Evolutionary conservation across 1,140 invertebrate genomes (phyloP).

Genomic region (roundworm (Caenorhabditis elegans)): DNA sequence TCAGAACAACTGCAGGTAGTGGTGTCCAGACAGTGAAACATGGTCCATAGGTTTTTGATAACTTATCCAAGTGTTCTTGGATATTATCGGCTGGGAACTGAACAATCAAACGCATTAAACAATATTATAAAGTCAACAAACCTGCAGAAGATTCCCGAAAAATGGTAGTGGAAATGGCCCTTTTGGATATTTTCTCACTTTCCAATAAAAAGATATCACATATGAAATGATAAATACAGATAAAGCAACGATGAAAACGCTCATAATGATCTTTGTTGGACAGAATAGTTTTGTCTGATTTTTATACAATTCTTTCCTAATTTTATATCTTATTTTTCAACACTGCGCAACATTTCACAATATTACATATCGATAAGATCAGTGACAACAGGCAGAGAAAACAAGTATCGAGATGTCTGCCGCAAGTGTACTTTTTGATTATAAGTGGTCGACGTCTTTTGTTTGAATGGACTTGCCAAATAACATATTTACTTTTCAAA

Average conservation of each 20-base stretch:
- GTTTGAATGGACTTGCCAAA: too few relatives aligned
- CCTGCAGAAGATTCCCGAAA: neutral
- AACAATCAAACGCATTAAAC: neutral
- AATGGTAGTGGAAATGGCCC: neutral
- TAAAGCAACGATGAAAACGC: neutral
- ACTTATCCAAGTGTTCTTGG: neutral
- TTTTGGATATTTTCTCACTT: neutral
- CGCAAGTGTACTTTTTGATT: too few relatives aligned
- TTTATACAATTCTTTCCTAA: neutral
- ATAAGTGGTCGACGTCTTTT: too few relatives aligned
- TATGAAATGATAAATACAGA: neutral
- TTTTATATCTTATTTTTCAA: too few relatives aligned
- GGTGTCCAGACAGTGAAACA: neutral
- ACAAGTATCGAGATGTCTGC: too few relatives aligned
- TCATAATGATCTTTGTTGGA: neutral
- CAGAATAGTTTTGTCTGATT: neutral
- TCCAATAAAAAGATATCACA: neutral
- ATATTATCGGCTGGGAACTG: neutral
- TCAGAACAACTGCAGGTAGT: neutral
- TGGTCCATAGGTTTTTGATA: neutral
- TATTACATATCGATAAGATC: too few relatives aligned
- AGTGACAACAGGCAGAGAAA: too few relatives aligned
- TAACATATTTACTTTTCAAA: too few relatives aligned
- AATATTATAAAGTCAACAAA: neutral
- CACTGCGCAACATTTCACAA: too few relatives aligned